These are phyloP conservation scores for Pachypeltis micranthus DNA, from an alignment of 1,140 invertebrate genomes.

Conservation along the genomic window DNA sequence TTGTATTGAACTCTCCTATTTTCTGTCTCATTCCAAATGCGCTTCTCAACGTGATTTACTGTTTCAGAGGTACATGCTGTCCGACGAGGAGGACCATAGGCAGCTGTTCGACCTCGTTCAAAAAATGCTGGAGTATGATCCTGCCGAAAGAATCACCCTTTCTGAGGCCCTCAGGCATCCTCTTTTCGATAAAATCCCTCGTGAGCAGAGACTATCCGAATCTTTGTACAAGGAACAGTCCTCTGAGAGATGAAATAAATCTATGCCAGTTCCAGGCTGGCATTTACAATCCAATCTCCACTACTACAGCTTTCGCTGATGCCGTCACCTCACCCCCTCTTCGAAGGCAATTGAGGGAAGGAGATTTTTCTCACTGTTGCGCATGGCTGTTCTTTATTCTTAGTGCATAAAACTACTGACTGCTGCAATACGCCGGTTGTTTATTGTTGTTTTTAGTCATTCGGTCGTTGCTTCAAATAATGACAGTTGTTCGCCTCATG, in stretches of 20 bases:
- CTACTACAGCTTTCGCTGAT: background rate
- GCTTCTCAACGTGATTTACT: too few relatives aligned
- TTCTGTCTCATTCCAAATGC: too few relatives aligned
- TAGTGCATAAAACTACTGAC: too few relatives aligned
- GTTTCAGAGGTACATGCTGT: constrained; percentile 78
- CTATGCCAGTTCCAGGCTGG: constrained; percentile 16
- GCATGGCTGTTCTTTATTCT: too few relatives aligned
- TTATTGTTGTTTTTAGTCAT: too few relatives aligned
- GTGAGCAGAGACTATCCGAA: constrained; percentile 49
- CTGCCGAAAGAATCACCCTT: constrained; percentile 74
- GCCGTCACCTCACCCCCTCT: background rate
- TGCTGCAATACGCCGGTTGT: too few relatives aligned
- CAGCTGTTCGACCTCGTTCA: constrained; percentile 89
- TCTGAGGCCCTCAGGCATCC: constrained; percentile 81
- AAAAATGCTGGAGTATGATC: constrained; percentile 95
- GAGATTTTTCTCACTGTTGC: too few relatives aligned
- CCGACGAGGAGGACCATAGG: constrained; percentile 79
- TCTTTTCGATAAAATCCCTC: constrained; percentile 79
- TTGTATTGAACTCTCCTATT: too few relatives aligned
- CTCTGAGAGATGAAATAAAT: constrained; percentile 41
- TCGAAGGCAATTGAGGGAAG: too few relatives aligned
- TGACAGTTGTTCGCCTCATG: too few relatives aligned
- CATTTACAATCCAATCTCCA: background rate
- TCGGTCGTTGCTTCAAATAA: too few relatives aligned
- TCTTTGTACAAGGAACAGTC: constrained; percentile 42